These are phyloP conservation scores for Tetropium fuscum DNA, from an alignment of 2,888 invertebrate genomes.

Conservation along the genomic window DNA sequence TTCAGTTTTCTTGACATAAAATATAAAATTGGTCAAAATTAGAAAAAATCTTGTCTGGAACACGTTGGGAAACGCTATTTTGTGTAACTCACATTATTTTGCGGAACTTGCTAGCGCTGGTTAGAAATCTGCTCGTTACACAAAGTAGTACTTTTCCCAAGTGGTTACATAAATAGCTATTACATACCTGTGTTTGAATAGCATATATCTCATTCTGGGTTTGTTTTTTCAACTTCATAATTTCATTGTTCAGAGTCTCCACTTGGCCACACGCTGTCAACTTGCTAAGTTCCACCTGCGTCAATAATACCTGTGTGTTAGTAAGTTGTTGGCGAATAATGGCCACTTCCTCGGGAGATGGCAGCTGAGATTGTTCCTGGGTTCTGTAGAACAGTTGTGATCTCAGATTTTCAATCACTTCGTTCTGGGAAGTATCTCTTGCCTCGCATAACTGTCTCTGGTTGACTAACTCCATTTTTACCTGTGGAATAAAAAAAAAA, in stretches of 20 bases:
- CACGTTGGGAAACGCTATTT: neutral
- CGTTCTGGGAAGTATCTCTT: slow-evolving; percentile 14
- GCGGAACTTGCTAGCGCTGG: too few species aligned
- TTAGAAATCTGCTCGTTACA: too few species aligned
- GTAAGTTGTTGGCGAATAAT: slow-evolving; percentile 62
- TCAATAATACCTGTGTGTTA: slow-evolving; percentile 67
- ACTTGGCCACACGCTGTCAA: slow-evolving; percentile 57
- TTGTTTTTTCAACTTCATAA: slow-evolving; percentile 29
- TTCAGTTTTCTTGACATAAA: too few species aligned
- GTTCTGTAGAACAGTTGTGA: slow-evolving; percentile 21
- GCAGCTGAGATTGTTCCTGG: neutral
- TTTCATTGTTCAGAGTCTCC: slow-evolving; percentile 23
- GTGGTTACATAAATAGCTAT: too few species aligned
- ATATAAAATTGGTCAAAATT: too few species aligned
- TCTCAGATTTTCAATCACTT: slow-evolving; percentile 33
- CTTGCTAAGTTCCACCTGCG: slow-evolving; percentile 64
- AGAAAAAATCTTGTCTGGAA: too few species aligned
- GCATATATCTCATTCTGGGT: slow-evolving; percentile 46
- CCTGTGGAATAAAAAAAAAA: neutral
- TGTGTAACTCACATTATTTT: too few species aligned
- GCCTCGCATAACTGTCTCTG: slow-evolving; percentile 3
- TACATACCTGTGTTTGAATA: slow-evolving; percentile 43
- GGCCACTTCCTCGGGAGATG: slow-evolving; percentile 55
- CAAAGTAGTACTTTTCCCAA: too few species aligned
- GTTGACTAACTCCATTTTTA: slow-evolving; percentile 8